A percentile compares a stretch with the other conserved stretches of the same genome.
Evolutionary conservation across 2,797 vertebrate species (phyloP).

Genomic region (Darevskia nairensis): DNA sequence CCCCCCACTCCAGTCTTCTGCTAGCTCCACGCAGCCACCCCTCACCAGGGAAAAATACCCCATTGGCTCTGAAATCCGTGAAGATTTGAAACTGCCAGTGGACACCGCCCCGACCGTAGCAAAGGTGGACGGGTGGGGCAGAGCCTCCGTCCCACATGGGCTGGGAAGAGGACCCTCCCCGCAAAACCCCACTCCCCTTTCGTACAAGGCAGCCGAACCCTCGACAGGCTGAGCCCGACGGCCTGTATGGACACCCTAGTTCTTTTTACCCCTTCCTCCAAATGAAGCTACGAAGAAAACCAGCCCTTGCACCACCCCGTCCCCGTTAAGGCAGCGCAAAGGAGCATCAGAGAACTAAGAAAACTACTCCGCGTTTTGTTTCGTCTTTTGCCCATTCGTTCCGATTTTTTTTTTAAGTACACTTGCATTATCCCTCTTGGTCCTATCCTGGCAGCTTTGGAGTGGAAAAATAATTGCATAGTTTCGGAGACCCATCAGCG

Average conservation of each 20-base stretch:
- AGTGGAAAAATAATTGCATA: slow-evolving; percentile 56
- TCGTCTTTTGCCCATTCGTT: not conserved
- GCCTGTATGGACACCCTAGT: no score
- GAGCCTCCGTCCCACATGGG: no score
- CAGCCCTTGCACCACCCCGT: not conserved
- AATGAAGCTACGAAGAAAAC: not conserved
- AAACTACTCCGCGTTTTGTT: not conserved
- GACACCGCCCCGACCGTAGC: no score
- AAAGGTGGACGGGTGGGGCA: no score
- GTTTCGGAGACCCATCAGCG: slow-evolving; percentile 20
- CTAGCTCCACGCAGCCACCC: no score
- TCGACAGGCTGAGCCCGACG: accelerated
- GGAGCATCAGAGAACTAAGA: slow-evolving; percentile 4
- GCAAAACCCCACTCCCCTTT: not conserved
- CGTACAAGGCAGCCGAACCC: not conserved
- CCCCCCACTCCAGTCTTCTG: no score
- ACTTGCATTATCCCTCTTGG: slow-evolving; percentile 34
- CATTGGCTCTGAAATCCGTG: no score
- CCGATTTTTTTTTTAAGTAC: not conserved
- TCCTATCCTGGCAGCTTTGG: not conserved
- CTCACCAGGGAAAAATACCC: no score
- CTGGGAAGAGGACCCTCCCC: not conserved
- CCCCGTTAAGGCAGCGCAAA: not conserved
- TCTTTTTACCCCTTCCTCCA: not conserved
- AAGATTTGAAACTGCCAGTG: no score